Conservation (phyloP, 2,113 vertebrate species). For the Xenus cinereus region DNA sequence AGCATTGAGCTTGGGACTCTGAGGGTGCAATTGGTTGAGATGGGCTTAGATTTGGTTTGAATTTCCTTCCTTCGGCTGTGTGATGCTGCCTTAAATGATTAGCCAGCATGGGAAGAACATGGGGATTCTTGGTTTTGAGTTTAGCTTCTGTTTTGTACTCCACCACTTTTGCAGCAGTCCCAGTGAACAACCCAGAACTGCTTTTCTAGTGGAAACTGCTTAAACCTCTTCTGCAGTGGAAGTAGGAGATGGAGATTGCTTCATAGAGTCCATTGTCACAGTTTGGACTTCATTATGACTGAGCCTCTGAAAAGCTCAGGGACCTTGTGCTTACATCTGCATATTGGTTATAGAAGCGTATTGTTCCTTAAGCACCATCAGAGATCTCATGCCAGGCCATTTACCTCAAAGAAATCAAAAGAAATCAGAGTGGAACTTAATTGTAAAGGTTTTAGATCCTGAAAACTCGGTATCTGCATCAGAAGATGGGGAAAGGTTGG, state of each 20-base stretch:
- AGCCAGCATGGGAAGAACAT: neutral
- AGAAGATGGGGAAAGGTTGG: neutral
- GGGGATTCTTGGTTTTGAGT: neutral
- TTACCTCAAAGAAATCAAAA: neutral
- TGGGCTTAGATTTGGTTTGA: neutral
- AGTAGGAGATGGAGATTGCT: neutral
- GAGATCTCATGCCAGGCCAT: neutral
- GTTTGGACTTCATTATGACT: neutral
- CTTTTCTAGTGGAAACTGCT: neutral
- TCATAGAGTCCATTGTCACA: neutral
- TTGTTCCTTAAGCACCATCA: fast-evolving
- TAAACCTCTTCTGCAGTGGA: neutral
- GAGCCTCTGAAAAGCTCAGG: neutral
- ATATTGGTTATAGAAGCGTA: neutral
- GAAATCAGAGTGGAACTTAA: neutral
- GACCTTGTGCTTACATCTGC: fast-evolving
- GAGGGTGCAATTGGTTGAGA: neutral
- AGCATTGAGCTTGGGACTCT: neutral
- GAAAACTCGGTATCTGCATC: neutral
- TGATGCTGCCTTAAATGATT: neutral
- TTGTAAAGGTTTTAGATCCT: neutral
- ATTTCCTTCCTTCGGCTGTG: neutral
- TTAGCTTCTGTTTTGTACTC: neutral
- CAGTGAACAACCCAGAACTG: neutral
- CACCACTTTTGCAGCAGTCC: neutral